phyloP scores from a whole-genome alignment of 2,888 invertebrate species.

The Pterostichus madidus region DNA sequence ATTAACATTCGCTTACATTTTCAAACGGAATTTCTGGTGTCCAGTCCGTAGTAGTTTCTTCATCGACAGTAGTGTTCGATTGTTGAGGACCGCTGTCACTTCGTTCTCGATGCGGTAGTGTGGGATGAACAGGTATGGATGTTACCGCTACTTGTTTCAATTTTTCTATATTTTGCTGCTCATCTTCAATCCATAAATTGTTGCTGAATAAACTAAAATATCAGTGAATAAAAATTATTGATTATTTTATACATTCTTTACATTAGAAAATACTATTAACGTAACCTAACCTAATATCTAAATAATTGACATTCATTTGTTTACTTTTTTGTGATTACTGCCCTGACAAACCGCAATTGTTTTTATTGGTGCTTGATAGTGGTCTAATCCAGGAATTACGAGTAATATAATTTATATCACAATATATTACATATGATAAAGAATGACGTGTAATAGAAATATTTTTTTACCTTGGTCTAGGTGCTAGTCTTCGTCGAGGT shows the following conservation, averaged over 20 bases:
- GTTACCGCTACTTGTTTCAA: slow-evolving; percentile 72
- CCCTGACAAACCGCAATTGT: neutral
- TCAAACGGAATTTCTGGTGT: slow-evolving; percentile 95
- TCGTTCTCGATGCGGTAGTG: slow-evolving; percentile 73
- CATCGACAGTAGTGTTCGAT: slow-evolving; percentile 81
- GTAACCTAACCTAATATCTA: slow-evolving; percentile 31
- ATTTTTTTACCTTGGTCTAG: slow-evolving; percentile 76
- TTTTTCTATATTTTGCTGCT: slow-evolving; percentile 67
- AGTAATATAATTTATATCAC: too few species aligned
- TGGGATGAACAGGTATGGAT: slow-evolving; percentile 71
- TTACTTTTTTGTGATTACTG: neutral
- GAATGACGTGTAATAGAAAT: neutral
- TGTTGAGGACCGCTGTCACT: slow-evolving; percentile 77
- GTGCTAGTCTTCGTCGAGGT: slow-evolving; percentile 78
- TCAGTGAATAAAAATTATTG: neutral
- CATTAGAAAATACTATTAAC: neutral
- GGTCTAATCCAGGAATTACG: neutral
- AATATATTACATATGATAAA: neutral
- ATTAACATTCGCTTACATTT: slow-evolving; percentile 82
- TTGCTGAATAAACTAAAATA: slow-evolving; percentile 76
- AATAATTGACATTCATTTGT: neutral
- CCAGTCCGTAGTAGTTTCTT: slow-evolving; percentile 91
- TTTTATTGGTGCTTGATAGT: neutral
- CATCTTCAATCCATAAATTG: slow-evolving; percentile 76
- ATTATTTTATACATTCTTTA: neutral